Evolutionary conservation across 2,113 vertebrate genomes (phyloP), one percentile per base, ranked within the genome.

Genomic region (Oxygymnocypris stewartii): DNA sequence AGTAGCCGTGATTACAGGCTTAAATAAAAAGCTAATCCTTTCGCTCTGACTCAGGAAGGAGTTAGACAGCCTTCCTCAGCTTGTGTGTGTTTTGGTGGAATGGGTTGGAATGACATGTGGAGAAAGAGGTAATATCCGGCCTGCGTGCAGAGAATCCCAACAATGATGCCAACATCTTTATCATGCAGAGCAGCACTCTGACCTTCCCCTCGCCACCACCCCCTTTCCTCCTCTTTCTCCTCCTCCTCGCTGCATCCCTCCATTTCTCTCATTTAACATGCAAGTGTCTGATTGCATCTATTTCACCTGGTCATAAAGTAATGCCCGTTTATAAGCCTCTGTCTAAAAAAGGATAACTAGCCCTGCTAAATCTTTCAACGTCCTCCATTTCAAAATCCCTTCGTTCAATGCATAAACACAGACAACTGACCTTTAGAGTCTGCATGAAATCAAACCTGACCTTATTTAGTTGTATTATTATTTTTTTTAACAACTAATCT

Each of bases 241-340:
- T 75, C 49, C 59, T 81, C 12, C 37, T 44, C 44, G 44, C 78
- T 82, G 51, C 75, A 75, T 57, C 57, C 47, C 79, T 49, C 87
- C 90, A 89, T 86, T 40, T 87, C 88, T 91, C 73, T 86, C 85
- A 86, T 83, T 90, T 83, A 89, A 88, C 85, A 82, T 88, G 77
- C 90, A 31, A n/a, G 81, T 91, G 89, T 92, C 90, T 91, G 92
- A 94, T 94, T 93, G 92, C 91, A 93, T 92, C 90, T 90, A 84
- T 89, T 92, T 91, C 65, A 90, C 90, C 89, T 94, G 92, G 90
- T 93, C 86, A 88, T 81, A 89, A 91, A 85, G 20, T 59, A 59
- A 59, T 23, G 8, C 7, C 84, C 85, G 90, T 85, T 71, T 75
- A 63, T 88, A 25, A 81, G 87, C 86, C 69, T 86, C 74, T 86